These are phyloP conservation scores for Mythimna lalbum DNA, from an alignment of 2,888 invertebrate genomes.

Conservation along the genomic window DNA sequence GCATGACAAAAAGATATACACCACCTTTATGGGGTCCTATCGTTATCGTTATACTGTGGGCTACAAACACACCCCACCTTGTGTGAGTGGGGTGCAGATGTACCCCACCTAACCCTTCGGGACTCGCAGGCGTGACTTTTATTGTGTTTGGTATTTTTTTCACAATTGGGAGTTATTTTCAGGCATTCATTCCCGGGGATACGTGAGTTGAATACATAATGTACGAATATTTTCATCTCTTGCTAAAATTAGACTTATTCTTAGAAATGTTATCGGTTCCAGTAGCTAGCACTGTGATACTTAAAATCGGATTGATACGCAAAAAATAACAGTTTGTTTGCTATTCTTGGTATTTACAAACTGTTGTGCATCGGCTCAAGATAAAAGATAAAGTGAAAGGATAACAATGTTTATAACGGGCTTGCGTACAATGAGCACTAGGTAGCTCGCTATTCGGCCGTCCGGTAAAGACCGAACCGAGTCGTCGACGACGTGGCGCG, in stretches of 20 bases:
- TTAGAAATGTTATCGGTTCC: not conserved
- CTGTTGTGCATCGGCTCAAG: no score
- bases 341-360: no score
- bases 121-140: conserved; percentile 37
- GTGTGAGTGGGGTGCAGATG: not conserved
- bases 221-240: conserved; percentile 12
- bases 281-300: not conserved
- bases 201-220: conserved; percentile 39
- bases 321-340: no score
- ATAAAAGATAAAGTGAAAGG: no score
- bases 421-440: no score
- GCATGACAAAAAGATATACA: conserved; percentile 2
- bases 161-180: conserved; percentile 47
- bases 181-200: conserved; percentile 34
- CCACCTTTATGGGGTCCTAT: conserved; percentile 9
- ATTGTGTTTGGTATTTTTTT: conserved; percentile 53
- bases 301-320: no score
- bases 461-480: no score
- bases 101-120: conserved; percentile 35
- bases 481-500: no score
- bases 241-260: not conserved
- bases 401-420: no score
- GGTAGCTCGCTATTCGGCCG: no score
- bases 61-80: conserved; percentile 18
- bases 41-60: conserved; percentile 16